phyloP scores from a whole-genome alignment of 2,113 vertebrate genomes.

The Terrapene triunguis region DNA sequence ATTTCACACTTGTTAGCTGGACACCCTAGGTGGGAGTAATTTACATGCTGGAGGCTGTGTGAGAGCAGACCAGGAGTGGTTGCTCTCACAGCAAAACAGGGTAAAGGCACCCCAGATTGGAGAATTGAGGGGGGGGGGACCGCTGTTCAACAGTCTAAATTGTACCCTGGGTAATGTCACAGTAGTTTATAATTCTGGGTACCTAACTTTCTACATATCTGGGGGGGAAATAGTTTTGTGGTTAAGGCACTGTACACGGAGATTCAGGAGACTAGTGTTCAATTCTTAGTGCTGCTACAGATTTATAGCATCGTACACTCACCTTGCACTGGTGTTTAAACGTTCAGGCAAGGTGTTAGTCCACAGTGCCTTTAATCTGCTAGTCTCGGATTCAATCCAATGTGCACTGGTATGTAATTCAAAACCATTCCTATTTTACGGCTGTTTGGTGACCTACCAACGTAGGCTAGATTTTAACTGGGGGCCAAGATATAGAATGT shows the following conservation, averaged over 20 bases:
- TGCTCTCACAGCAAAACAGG: too few species aligned
- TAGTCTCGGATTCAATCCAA: neutral
- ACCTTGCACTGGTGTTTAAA: neutral
- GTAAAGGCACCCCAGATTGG: too few species aligned
- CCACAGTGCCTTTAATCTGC: neutral
- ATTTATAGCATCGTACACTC: neutral
- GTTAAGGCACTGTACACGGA: neutral
- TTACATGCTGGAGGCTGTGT: too few species aligned
- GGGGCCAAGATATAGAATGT: neutral
- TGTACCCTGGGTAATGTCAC: too few species aligned
- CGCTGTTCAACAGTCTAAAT: too few species aligned
- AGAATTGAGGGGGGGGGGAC: too few species aligned
- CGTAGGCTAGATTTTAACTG: neutral
- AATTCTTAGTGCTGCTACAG: neutral
- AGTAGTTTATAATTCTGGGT: neutral
- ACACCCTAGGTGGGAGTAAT: too few species aligned
- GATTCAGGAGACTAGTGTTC: neutral
- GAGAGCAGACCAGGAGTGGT: too few species aligned
- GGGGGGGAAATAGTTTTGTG: neutral
- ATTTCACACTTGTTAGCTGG: too few species aligned
- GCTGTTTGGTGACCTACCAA: neutral
- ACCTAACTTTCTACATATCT: neutral
- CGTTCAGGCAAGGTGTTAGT: neutral
- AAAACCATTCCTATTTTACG: neutral
- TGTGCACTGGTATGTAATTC: neutral